These are phyloP conservation scores for Drosophila eugracilis DNA, from an alignment of 1,140 invertebrate genomes.

Conservation along the genomic window DNA sequence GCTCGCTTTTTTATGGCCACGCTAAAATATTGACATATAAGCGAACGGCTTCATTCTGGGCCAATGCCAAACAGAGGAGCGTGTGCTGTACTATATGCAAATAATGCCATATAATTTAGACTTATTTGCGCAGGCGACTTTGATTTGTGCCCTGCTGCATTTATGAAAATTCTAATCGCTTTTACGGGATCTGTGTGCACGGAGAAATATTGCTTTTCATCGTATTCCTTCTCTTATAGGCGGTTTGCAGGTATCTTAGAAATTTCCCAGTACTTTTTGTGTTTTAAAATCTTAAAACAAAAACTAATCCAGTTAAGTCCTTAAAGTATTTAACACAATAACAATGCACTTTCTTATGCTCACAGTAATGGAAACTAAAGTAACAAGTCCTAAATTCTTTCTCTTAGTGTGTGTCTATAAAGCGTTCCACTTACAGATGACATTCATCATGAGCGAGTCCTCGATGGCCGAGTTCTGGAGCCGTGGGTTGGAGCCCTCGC, in stretches of 20 bases:
- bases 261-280: too few species aligned
- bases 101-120: constrained; percentile 75
- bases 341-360: too few species aligned
- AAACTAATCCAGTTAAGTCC: too few species aligned
- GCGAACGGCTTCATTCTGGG: constrained; percentile 54
- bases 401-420: not conserved
- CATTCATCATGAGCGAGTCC: constrained; percentile 92
- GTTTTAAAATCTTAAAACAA: not conserved
- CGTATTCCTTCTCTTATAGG: not conserved
- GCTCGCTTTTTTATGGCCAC: constrained; percentile 62
- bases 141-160: constrained; percentile 66
- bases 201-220: not conserved
- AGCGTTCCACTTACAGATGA: constrained; percentile 91
- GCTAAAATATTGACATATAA: constrained; percentile 66
- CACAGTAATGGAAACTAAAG: too few species aligned
- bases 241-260: too few species aligned
- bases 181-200: not conserved
- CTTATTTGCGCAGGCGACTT: constrained; percentile 66
- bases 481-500: constrained; percentile 92
- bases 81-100: constrained; percentile 26
- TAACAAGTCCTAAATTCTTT: not conserved
- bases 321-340: too few species aligned
- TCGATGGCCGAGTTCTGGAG: constrained; percentile 90
- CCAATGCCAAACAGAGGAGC: not conserved
- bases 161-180: constrained; percentile 62